Percentiles rank a stretch among this genome's conserved stretches.
Conservation (phyloP, 2,797 vertebrate genomes). For the Epinephelus malabaricus region DNA sequence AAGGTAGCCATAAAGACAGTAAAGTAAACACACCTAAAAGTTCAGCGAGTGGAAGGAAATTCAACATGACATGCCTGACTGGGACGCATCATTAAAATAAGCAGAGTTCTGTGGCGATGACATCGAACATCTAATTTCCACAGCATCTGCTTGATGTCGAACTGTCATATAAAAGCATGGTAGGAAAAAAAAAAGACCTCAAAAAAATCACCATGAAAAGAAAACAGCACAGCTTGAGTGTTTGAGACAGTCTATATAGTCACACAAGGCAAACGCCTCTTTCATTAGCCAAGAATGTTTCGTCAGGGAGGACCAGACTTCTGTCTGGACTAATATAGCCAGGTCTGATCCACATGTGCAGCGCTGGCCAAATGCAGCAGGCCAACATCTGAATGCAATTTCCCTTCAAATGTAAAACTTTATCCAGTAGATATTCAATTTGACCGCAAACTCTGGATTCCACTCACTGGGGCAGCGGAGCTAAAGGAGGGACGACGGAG, state of each 20-base stretch:
- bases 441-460: conserved; percentile 66
- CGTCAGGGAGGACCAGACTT: conserved; percentile 76
- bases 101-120: conserved; percentile 59
- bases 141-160: conserved; percentile 75
- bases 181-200: conserved; percentile 33
- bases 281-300: conserved; percentile 70
- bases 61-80: conserved; percentile 69
- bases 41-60: conserved; percentile 67
- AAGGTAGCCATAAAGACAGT: conserved; percentile 31
- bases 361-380: conserved; percentile 68
- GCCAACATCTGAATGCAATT: conserved; percentile 85
- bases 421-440: conserved; percentile 80
- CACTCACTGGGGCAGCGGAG: conserved; percentile 58
- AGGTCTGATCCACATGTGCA: conserved; percentile 68
- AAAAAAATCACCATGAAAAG: conserved; percentile 41
- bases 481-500: conserved; percentile 42
- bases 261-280: conserved; percentile 67
- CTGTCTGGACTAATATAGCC: conserved; percentile 81
- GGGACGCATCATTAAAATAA: conserved; percentile 66
- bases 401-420: conserved; percentile 82
- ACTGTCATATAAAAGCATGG: conserved; percentile 54
- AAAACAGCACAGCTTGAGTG: conserved; percentile 53
- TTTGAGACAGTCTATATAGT: conserved; percentile 59
- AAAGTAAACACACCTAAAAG: conserved; percentile 53
- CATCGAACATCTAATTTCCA: conserved; percentile 72